Evolutionary conservation across 1,140 invertebrate genomes (phyloP), one percentile per base, ranked within the genome.

Genomic region (Lepidurus apus): DNA sequence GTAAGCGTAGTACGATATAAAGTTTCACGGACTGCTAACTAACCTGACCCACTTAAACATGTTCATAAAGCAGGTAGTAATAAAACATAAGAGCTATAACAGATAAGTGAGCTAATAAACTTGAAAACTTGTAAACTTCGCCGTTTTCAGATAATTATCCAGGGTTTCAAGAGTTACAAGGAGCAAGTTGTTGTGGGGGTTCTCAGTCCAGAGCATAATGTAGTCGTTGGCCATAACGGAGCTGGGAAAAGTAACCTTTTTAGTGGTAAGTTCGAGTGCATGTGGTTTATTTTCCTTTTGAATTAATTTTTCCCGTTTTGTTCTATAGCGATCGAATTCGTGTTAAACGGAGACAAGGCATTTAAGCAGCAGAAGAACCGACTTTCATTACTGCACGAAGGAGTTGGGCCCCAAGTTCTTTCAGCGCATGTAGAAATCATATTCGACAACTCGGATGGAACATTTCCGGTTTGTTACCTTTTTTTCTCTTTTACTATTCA

Each of bases 121-220:
- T n/a, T 65, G 7, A 26, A 26, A 26, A 26, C 26, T 26, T 47
- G 0, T 13, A 11, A 11, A 65, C 21, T 65, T 65, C 11, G n/a
- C 13, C 13, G 5, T 65, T 65, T 17, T 11, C 17, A 65, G 53
- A 21, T 65, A 65, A 65, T 17, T 65, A 65, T 65, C 13, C 4
- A 65, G 13, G 53, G 53, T 65, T 65, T 65, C 53, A 65, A 65
- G n/a, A 65, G 53, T 65, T 65, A 65, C 53, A 65, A 65, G 8
- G 53, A 65, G 7, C 53, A 65, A 7, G 53, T 65, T 65, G 53
- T 65, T n/a, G 21, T 65, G 6, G 34, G 34, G 1, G 53, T 1
- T 1, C 21, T 65, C 17, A 21, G 8, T 9, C 53, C 53, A 21
- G 17, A 65, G 13, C 53, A n/a, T 7, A 65, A 65, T 21, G 53